Percentiles rank a stretch among this genome's conserved stretches.
Evolutionary conservation across 2,113 vertebrate genomes (phyloP).

Genomic region (Oophaga pumilio): DNA sequence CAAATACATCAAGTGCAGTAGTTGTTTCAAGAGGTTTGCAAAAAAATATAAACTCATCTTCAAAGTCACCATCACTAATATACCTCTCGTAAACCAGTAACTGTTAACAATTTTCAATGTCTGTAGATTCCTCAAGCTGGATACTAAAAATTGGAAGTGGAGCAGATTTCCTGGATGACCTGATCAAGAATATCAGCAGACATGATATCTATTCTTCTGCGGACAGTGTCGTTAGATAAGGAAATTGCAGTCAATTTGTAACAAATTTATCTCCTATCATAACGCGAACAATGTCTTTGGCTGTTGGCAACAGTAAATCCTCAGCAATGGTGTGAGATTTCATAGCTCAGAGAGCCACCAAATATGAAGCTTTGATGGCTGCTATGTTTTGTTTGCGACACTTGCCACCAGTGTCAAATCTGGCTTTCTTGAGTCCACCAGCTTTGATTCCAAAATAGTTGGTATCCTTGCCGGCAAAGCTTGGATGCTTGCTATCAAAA

Average conservation of each 20-base stretch:
- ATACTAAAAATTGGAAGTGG: constrained; percentile 22
- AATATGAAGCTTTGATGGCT: constrained; percentile 47
- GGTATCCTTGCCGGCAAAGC: no score
- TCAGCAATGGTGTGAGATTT: constrained; percentile 57
- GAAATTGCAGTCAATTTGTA: constrained; percentile 46
- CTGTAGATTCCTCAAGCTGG: constrained; percentile 32
- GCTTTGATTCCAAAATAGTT: not conserved
- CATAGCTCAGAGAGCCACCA: constrained; percentile 54
- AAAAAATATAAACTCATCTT: constrained; percentile 47
- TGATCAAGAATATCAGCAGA: constrained; percentile 31
- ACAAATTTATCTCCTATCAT: constrained; percentile 43
- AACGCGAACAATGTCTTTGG: constrained; percentile 49
- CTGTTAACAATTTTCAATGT: constrained; percentile 21
- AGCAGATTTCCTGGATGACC: constrained; percentile 40
- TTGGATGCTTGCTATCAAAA: no score
- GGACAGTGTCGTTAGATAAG: constrained; percentile 54
- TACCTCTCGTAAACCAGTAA: constrained; percentile 29
- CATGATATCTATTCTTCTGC: constrained; percentile 38
- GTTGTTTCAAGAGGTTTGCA: no score
- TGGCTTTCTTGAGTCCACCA: constrained; percentile 23
- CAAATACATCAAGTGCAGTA: no score
- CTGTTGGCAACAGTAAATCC: constrained; percentile 52
- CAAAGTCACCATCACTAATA: constrained; percentile 43
- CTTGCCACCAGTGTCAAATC: constrained; percentile 51
- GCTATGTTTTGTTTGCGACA: constrained; percentile 41